A percentile compares a stretch with the other conserved stretches of the same genome.
These are phyloP conservation scores for Paguma larvata DNA, from an alignment of 2,797 vertebrate species.

Conservation along the genomic window DNA sequence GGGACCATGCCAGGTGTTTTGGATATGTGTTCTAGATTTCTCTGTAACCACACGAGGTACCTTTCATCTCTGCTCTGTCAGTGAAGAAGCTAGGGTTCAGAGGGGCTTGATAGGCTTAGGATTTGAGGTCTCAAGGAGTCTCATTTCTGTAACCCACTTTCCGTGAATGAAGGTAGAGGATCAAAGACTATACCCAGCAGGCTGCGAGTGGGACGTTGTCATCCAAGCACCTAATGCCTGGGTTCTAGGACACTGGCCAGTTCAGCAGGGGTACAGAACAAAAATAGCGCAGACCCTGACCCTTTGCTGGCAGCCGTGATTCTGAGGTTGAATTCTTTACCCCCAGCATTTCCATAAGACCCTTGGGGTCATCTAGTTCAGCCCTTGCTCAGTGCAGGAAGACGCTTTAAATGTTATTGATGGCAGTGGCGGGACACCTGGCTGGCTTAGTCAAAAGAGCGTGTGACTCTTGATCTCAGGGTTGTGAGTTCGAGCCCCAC, in stretches of 20 bases:
- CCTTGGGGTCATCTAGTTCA: neutral
- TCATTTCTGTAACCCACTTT: neutral
- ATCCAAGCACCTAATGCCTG: neutral
- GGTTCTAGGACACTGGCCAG: neutral
- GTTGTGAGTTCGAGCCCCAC: neutral
- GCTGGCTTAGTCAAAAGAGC: neutral
- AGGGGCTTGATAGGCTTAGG: neutral
- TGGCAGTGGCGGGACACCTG: neutral
- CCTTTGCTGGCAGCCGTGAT: neutral
- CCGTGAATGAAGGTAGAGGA: neutral
- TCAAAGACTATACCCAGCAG: neutral
- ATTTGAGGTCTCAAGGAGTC: neutral
- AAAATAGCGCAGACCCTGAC: neutral
- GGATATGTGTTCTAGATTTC: neutral
- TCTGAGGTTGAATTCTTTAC: neutral
- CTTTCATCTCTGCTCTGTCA: neutral
- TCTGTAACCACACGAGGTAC: neutral
- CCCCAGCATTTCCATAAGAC: neutral
- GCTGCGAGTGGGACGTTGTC: neutral
- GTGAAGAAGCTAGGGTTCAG: neutral
- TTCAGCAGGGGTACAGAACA: neutral
- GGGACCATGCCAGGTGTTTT: neutral
- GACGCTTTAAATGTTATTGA: neutral
- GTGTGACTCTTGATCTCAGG: neutral
- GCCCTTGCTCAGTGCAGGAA: neutral